Evolutionary conservation across 2,797 vertebrate species (phyloP).

Genomic region (Pseudopleuronectes americanus): DNA sequence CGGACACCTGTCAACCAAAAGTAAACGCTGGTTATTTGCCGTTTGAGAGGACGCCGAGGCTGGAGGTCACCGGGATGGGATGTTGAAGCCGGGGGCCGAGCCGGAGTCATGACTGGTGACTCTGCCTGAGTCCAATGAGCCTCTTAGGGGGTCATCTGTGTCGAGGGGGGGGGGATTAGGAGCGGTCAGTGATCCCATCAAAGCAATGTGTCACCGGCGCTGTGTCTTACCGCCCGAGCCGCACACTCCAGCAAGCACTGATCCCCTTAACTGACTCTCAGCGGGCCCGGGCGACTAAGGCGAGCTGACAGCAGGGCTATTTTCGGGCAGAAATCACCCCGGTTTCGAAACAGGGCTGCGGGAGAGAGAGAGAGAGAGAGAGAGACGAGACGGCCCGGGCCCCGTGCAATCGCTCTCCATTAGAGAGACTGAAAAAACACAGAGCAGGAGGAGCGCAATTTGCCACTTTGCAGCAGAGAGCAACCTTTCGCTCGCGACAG

Average conservation of each 20-base stretch:
- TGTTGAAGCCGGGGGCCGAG: conserved; percentile 21
- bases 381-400: conserved; percentile 77
- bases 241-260: conserved; percentile 82
- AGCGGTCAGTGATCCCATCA: conserved; percentile 67
- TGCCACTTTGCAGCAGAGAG: conserved; percentile 72
- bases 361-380: too few species aligned
- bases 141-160: conserved; percentile 74
- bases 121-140: conserved; percentile 44
- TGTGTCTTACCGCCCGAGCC: conserved; percentile 70
- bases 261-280: conserved; percentile 83
- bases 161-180: conserved; percentile 62
- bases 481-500: conserved; percentile 78
- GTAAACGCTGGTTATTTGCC: neutral
- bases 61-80: conserved; percentile 38
- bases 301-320: conserved; percentile 73
- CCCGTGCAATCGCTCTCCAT: conserved; percentile 83
- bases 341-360: conserved; percentile 70
- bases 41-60: conserved; percentile 22
- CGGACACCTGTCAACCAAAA: conserved; percentile 18
- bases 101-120: conserved; percentile 54
- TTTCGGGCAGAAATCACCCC: conserved; percentile 80
- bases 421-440: conserved; percentile 82
- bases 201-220: conserved; percentile 67
- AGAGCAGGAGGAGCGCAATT: conserved; percentile 72
- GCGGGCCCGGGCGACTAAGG: conserved; percentile 64